Evolutionary conservation across 2,113 vertebrate genomes (phyloP).

Genomic region (Seriola quinqueradiata): DNA sequence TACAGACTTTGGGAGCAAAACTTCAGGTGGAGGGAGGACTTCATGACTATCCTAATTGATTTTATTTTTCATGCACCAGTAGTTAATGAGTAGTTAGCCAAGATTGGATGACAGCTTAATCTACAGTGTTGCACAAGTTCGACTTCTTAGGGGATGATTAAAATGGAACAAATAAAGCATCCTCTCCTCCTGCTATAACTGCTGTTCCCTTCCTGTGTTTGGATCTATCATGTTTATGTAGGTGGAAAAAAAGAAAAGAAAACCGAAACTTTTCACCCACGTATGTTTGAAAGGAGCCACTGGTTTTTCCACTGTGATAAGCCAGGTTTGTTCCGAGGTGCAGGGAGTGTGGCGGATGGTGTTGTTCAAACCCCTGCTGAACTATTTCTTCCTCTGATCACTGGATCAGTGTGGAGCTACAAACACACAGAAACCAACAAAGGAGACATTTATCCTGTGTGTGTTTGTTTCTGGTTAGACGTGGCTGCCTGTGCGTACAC

Average conservation of each 20-base stretch:
- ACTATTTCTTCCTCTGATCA: slow-evolving; percentile 64
- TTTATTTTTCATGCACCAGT: slow-evolving; percentile 27
- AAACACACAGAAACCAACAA: slow-evolving; percentile 67
- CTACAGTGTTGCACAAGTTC: background rate
- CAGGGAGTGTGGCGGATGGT: slow-evolving; percentile 3
- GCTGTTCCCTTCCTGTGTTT: slow-evolving; percentile 13
- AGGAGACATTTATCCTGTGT: slow-evolving; percentile 67
- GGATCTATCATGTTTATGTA: slow-evolving; percentile 32
- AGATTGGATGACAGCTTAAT: slow-evolving; percentile 30
- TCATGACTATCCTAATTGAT: slow-evolving; percentile 50
- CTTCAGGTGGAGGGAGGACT: slow-evolving; percentile 29
- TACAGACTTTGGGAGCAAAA: slow-evolving; percentile 33
- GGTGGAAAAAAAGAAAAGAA: slow-evolving; percentile 27
- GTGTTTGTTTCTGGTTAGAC: slow-evolving; percentile 67
- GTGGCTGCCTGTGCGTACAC: slow-evolving; percentile 31
- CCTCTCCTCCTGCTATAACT: background rate
- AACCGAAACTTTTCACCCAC: slow-evolving; percentile 37
- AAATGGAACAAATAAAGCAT: background rate
- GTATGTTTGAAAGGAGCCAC: slow-evolving; percentile 22
- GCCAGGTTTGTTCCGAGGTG: slow-evolving; percentile 35
- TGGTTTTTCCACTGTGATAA: slow-evolving; percentile 31
- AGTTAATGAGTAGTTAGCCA: slow-evolving; percentile 29
- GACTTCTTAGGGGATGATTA: background rate
- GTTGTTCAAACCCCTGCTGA: slow-evolving; percentile 53
- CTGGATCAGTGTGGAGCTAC: slow-evolving; percentile 54